Percentiles rank a stretch among this genome's conserved stretches.
phyloP scores from a whole-genome alignment of 92 coral and sea anemone species.

The Zoanthus sociatus region DNA sequence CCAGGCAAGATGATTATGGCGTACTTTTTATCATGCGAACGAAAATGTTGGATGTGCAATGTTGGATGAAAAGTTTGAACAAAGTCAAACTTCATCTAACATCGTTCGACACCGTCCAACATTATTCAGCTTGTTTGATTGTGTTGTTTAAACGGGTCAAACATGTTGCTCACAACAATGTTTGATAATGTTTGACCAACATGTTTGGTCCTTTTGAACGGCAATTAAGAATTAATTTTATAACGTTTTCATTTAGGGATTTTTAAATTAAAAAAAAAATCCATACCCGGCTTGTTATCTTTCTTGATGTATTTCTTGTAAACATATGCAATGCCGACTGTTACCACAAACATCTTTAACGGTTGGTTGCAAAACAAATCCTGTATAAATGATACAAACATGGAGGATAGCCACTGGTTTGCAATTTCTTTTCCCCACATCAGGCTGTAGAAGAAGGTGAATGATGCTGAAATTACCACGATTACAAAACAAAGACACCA shows the following conservation, averaged over 20 bases:
- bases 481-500: constrained; percentile 43
- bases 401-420: constrained; percentile 52
- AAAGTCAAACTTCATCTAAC: too few species aligned
- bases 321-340: constrained; percentile 18
- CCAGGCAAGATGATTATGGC: too few species aligned
- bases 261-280: neutral
- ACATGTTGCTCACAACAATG: too few species aligned
- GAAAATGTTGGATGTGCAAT: too few species aligned
- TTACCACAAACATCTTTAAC: constrained; percentile 37
- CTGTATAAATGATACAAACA: constrained; percentile 51
- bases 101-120: too few species aligned
- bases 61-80: too few species aligned
- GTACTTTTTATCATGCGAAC: too few species aligned
- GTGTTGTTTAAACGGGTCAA: too few species aligned
- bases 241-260: neutral
- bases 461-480: constrained; percentile 32
- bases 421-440: constrained; percentile 57
- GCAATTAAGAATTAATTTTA: too few species aligned
- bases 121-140: too few species aligned
- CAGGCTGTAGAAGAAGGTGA: constrained; percentile 54
- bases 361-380: constrained; percentile 56
- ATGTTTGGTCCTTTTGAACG: too few species aligned
- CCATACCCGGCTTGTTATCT: neutral
- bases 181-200: too few species aligned
- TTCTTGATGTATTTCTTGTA: neutral